Evolutionary conservation across 2,797 vertebrate genomes (phyloP), one percentile per base, ranked within the genome.

Genomic region (Channallabes apus): DNA sequence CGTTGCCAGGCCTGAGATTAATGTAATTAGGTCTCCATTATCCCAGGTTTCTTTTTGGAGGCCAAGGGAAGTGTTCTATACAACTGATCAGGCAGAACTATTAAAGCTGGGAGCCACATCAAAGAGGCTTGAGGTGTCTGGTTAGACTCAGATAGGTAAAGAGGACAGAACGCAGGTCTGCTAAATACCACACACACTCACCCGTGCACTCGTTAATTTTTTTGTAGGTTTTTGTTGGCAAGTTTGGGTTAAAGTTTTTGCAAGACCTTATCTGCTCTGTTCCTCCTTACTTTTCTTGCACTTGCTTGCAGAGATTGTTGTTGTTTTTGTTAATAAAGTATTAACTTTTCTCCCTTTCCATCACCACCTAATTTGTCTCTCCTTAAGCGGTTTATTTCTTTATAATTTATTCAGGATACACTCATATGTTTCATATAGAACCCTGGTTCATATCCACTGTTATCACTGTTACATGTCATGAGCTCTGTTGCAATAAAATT

Each of bases 41-140:
- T 41, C 86, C 87, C 73, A 87, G 59, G 88, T 86, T 89, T 59
- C 87, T 65, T 87, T 87, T n/a, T 87, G 56, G 78, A 89, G 89
- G 85, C 84, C 88, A 75, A 61, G 91, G 94, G 94, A 95, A 95
- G 93, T 93, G 92, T 95, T 95, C 91, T 96, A 96, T 96, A 95
- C 94, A 95, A 94, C 93, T 94, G 94, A 95, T 96, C 95, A 94
- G 93, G 93, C 90, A 93, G 91, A 92, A 87, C 93, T 94, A 95
- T 96, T 96, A 88, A 96, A 93, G 92, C 91, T 86, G 88, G 88
- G 90, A 93, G 90, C 95, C 95, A 96, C 96, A 96, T 96, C 95
- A 97, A 97, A 97, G 95, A 87, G 89, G 80, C 91, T 89, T n/a
- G 61, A 85, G 71, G 69, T 88, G 92, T 95, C 96, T 97, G 97